Evolutionary conservation across 2,888 invertebrate genomes (phyloP).

Genomic region (Meta bourneti): DNA sequence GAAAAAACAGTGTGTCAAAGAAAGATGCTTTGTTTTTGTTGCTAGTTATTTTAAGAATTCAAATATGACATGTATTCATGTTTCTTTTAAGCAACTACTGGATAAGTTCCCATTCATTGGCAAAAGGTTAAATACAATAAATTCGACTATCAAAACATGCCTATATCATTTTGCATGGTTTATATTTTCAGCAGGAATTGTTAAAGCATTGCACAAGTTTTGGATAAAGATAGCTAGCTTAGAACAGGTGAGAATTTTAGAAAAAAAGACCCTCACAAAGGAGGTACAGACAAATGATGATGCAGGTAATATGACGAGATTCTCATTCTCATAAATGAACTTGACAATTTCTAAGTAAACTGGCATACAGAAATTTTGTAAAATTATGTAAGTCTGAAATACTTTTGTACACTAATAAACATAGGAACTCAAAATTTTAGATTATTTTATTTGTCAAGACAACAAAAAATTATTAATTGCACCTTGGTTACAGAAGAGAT

Average conservation of each 20-base stretch:
- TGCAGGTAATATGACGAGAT: conserved; percentile 33
- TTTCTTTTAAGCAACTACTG: too few relatives aligned
- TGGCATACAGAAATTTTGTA: neutral
- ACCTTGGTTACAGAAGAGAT: too few relatives aligned
- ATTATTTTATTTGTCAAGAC: too few relatives aligned
- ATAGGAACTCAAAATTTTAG: too few relatives aligned
- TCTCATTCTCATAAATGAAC: too few relatives aligned
- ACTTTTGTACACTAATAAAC: too few relatives aligned
- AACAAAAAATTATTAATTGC: too few relatives aligned
- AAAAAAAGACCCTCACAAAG: conserved; percentile 36
- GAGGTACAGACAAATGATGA: conserved; percentile 5
- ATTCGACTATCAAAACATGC: neutral
- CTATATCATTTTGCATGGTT: conserved; percentile 46
- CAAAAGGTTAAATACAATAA: neutral
- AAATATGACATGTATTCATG: too few relatives aligned
- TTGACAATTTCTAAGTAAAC: neutral
- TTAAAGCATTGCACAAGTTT: conserved; percentile 64
- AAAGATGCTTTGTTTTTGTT: too few relatives aligned
- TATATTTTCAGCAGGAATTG: conserved; percentile 69
- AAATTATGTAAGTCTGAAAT: too few relatives aligned
- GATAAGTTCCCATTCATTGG: neutral
- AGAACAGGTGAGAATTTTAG: conserved; percentile 51
- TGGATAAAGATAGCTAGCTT: conserved; percentile 50
- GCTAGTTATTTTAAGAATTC: too few relatives aligned
- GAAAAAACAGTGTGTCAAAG: too few relatives aligned